Percentiles rank a stretch among this genome's conserved stretches.
Evolutionary conservation across 1,140 invertebrate species (phyloP).

Genomic region (Drosophila persimilis): DNA sequence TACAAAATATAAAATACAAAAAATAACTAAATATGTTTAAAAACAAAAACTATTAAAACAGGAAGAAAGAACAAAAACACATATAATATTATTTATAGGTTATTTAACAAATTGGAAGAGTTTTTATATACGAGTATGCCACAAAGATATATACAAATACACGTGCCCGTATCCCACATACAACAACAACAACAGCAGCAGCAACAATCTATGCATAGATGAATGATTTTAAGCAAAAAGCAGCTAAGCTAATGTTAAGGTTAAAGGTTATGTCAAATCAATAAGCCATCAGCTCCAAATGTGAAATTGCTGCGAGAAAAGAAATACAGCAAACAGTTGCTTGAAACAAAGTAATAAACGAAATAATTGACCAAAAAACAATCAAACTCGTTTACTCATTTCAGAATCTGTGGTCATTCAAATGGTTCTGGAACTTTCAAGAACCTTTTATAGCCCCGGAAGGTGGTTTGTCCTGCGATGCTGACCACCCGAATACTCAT

Average conservation of each 20-base stretch:
- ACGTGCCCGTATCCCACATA: slow-evolving; percentile 3
- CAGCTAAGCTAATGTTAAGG: slow-evolving; percentile 19
- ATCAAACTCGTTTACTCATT: no score
- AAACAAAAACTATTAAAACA: slow-evolving; percentile 6
- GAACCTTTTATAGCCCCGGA: no score
- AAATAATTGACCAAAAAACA: slow-evolving; percentile 35
- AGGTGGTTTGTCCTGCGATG: no score
- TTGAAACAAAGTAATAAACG: slow-evolving; percentile 44
- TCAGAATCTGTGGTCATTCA: no score
- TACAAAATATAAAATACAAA: no score
- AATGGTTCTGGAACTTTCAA: no score
- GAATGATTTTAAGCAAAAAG: slow-evolving; percentile 6
- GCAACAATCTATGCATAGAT: neutral
- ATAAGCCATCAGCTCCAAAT: slow-evolving; percentile 34
- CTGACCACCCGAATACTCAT: no score
- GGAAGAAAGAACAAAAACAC: neutral
- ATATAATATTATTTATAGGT: neutral
- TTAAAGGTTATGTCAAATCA: slow-evolving; percentile 19
- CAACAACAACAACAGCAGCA: neutral
- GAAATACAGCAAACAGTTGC: slow-evolving; percentile 14
- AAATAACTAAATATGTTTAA: slow-evolving; percentile 10
- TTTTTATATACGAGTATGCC: slow-evolving; percentile 14
- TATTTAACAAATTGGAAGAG: slow-evolving; percentile 7
- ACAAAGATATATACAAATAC: slow-evolving; percentile 10
- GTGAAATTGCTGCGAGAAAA: slow-evolving; percentile 29